These are phyloP conservation scores for Boloria euphrosyne DNA, from an alignment of 2,888 invertebrate genomes.

Conservation along the genomic window DNA sequence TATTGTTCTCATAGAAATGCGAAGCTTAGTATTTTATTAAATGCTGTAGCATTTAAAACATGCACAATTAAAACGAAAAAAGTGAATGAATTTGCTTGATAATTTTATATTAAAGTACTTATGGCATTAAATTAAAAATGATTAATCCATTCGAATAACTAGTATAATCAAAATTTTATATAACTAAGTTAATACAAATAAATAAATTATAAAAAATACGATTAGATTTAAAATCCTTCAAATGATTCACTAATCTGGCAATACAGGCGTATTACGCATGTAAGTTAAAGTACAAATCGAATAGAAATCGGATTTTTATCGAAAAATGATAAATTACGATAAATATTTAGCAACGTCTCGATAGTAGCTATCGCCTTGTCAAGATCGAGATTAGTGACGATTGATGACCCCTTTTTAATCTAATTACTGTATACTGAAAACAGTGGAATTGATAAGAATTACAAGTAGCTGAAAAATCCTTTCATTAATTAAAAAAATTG, in stretches of 20 bases:
- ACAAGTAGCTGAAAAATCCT: slow-evolving; percentile 23
- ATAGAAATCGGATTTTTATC: slow-evolving; percentile 37
- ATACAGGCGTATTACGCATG: slow-evolving; percentile 50
- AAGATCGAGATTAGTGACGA: slow-evolving; percentile 35
- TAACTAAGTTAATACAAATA: no score
- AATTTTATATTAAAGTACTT: no score
- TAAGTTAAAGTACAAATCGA: slow-evolving; percentile 37
- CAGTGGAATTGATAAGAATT: slow-evolving; percentile 5
- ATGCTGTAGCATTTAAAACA: no score
- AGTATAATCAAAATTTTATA: no score
- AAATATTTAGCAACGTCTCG: slow-evolving; percentile 26
- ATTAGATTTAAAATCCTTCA: slow-evolving; percentile 43
- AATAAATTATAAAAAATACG: slow-evolving; percentile 13
- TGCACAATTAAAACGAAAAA: no score
- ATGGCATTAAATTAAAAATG: no score
- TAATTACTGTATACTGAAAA: slow-evolving; percentile 17
- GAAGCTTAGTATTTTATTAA: no score
- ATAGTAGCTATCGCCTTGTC: slow-evolving; percentile 31
- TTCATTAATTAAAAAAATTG: not conserved
- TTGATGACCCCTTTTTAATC: slow-evolving; percentile 38
- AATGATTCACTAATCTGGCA: slow-evolving; percentile 48
- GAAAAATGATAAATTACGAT: slow-evolving; percentile 24
- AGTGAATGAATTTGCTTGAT: no score
- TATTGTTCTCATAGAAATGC: no score
- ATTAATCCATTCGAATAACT: no score